These are phyloP conservation scores for Electrona antarctica DNA, from an alignment of 2,113 vertebrate species.

Conservation along the genomic window DNA sequence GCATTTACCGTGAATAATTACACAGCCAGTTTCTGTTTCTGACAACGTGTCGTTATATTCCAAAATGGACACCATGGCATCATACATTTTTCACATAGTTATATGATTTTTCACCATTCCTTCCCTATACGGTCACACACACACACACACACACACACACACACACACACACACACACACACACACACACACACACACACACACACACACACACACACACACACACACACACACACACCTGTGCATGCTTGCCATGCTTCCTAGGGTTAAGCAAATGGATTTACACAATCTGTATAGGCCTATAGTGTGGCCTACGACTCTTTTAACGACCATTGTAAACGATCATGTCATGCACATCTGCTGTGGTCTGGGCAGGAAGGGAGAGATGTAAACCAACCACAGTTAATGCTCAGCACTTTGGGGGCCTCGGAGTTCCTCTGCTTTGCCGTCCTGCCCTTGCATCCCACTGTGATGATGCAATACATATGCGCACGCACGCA, in stretches of 20 bases:
- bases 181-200: no score
- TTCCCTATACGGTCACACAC: neutral
- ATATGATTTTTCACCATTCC: neutral
- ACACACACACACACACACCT: neutral
- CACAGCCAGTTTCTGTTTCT: conserved; percentile 8
- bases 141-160: no score
- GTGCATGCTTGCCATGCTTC: neutral
- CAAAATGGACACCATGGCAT: no score
- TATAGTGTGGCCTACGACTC: neutral
- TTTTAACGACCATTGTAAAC: conserved; percentile 37
- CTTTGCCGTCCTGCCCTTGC: conserved; percentile 45
- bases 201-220: no score
- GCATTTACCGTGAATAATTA: neutral
- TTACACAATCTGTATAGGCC: conserved; percentile 1
- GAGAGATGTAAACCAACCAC: neutral
- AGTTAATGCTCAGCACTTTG: neutral
- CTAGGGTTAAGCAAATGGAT: neutral
- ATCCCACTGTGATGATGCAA: conserved; percentile 47
- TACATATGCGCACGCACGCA: conserved; percentile 26
- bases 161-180: no score
- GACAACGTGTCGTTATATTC: neutral
- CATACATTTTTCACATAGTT: no score
- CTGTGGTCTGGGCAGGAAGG: conserved; percentile 15
- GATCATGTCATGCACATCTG: conserved; percentile 58
- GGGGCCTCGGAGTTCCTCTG: conserved; percentile 28